phyloP scores from a whole-genome alignment of 2,888 invertebrate genomes.

The Catocala sponsa region DNA sequence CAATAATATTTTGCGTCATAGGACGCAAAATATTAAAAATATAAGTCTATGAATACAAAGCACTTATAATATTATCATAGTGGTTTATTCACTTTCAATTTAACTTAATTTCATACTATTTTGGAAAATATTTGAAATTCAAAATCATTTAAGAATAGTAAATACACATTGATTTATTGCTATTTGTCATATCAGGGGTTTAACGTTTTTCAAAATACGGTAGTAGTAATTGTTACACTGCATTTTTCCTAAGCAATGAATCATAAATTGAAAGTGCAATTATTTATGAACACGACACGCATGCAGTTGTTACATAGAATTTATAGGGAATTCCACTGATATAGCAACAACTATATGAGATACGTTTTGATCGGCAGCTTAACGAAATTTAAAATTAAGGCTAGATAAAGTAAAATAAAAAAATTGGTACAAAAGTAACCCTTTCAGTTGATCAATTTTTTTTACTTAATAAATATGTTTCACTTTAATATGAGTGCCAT shows the following conservation, averaged over 20 bases:
- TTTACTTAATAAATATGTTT: conserved; percentile 27
- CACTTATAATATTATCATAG: too few relatives aligned
- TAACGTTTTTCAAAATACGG: too few relatives aligned
- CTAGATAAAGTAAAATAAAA: conserved; percentile 22
- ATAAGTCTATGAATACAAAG: too few relatives aligned
- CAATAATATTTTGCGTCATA: too few relatives aligned
- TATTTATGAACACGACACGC: conserved; percentile 56
- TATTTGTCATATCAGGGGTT: not conserved
- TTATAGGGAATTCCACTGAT: conserved; percentile 73
- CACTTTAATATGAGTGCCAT: conserved; percentile 47
- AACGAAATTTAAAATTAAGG: conserved; percentile 21
- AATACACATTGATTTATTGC: conserved; percentile 8
- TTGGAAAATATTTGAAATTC: not conserved
- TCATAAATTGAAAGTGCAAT: conserved; percentile 75
- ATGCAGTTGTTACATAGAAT: conserved; percentile 52
- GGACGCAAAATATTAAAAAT: too few relatives aligned
- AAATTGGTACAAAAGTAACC: conserved; percentile 35
- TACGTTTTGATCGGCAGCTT: conserved; percentile 47
- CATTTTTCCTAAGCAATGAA: not conserved
- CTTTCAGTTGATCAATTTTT: conserved; percentile 29
- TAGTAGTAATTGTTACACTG: not conserved
- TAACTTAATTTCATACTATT: not conserved
- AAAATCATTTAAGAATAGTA: not conserved
- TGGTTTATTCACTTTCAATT: not conserved
- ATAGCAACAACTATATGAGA: conserved; percentile 25